Conservation (phyloP, 2,797 vertebrate species). For the Antennarius maculatus region DNA sequence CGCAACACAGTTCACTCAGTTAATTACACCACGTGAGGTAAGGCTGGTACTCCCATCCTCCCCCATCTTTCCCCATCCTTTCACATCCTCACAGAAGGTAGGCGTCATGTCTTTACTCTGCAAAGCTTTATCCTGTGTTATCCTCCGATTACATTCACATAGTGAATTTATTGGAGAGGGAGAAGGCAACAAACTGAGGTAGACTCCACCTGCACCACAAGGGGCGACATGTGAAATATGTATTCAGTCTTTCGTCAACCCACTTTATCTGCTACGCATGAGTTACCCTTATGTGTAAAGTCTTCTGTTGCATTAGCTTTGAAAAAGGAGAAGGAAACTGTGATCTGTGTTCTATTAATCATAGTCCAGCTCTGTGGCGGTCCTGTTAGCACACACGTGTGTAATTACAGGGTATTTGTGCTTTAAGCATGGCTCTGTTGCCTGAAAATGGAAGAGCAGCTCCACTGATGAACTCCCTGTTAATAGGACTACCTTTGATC, state of each 20-base stretch:
- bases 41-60: conserved; percentile 39
- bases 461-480: conserved; percentile 79
- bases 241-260: conserved; percentile 74
- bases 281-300: conserved; percentile 62
- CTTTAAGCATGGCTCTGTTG: conserved; percentile 70
- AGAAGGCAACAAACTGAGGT: conserved; percentile 66
- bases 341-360: conserved; percentile 80
- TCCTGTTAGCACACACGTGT: conserved; percentile 67
- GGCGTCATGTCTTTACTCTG: conserved; percentile 61
- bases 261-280: conserved; percentile 64
- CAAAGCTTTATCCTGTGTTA: conserved; percentile 69
- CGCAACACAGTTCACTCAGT: conserved; percentile 60
- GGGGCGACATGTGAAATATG: conserved; percentile 70
- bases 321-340: conserved; percentile 65
- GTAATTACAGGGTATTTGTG: conserved; percentile 75
- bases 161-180: conserved; percentile 59
- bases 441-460: conserved; percentile 70
- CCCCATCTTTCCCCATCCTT: no score
- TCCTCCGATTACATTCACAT: conserved; percentile 76
- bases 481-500: conserved; percentile 84
- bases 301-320: conserved; percentile 76
- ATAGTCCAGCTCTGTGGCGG: conserved; percentile 68
- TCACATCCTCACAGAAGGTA: conserved; percentile 54
- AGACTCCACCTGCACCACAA: conserved; percentile 68
- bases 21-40: conserved; percentile 66